Conservation (phyloP, 1,140 invertebrate genomes). For the Drosophila ogumai region DNA sequence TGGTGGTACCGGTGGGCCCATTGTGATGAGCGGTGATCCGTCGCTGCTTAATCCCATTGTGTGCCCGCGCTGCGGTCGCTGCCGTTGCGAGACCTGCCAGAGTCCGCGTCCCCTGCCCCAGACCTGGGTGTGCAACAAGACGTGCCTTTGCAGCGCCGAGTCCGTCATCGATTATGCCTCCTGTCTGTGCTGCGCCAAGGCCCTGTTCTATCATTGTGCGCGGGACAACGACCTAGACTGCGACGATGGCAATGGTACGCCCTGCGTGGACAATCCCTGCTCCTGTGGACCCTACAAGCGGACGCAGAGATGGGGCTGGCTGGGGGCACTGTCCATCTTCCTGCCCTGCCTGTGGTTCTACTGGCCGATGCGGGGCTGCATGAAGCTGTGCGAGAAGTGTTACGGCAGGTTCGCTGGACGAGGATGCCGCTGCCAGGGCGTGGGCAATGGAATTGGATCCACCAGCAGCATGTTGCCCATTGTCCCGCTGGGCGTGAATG, state of each 20-base stretch:
- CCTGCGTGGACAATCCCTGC: constrained; percentile 94
- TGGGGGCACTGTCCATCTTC: constrained; percentile 91
- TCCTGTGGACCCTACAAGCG: constrained; percentile 91
- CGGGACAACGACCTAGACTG: constrained; percentile 89
- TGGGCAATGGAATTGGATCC: constrained; percentile 54
- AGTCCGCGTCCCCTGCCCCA: constrained; percentile 93
- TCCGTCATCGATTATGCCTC: constrained; percentile 94
- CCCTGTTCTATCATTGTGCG: constrained; percentile 95
- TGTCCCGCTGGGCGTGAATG: constrained; percentile 73
- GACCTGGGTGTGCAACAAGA: constrained; percentile 94
- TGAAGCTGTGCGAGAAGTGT: constrained; percentile 91
- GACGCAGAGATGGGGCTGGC: constrained; percentile 92
- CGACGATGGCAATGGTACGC: constrained; percentile 88
- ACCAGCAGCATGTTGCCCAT: constrained; percentile 85
- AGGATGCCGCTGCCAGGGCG: constrained; percentile 86
- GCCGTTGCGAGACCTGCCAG: constrained; percentile 94
- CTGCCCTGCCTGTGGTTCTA: constrained; percentile 96
- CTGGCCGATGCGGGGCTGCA: constrained; percentile 94
- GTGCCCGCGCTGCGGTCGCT: constrained; percentile 93
- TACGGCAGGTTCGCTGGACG: constrained; percentile 92
- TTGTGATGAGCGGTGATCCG: constrained; percentile 71
- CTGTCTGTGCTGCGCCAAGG: constrained; percentile 97
- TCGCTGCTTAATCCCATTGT: constrained; percentile 88
- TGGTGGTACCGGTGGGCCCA: constrained; percentile 54
- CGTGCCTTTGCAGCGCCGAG: constrained; percentile 94